phyloP scores from a whole-genome alignment of 2,113 vertebrate genomes.

The Pogona vitticeps region DNA sequence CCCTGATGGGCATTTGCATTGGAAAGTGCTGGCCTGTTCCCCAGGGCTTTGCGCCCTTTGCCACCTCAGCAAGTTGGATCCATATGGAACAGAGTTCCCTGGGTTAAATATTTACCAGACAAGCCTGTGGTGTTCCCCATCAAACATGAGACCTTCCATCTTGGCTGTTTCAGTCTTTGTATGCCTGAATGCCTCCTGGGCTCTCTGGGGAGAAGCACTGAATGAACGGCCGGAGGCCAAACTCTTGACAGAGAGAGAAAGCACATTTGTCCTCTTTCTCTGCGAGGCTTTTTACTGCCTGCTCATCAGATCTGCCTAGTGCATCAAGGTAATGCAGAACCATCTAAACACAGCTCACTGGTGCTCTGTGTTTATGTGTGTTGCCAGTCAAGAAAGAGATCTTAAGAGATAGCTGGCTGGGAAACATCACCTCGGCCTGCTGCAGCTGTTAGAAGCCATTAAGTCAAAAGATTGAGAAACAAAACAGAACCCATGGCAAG shows the following conservation, averaged over 20 bases:
- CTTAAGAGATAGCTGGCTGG: conserved; percentile 2
- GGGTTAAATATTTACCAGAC: conserved; percentile 54
- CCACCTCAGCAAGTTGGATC: not conserved
- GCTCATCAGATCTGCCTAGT: not conserved
- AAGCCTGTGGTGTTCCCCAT: conserved; percentile 32
- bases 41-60: conserved; percentile 28
- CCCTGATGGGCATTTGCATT: not conserved
- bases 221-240: conserved; percentile 31
- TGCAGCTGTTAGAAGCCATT: conserved; percentile 18
- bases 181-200: conserved; percentile 37
- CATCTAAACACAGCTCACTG: not conserved
- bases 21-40: conserved; percentile 1
- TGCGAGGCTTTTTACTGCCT: not conserved
- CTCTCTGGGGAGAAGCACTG: conserved; percentile 30
- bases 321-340: not conserved
- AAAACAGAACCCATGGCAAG: conserved; percentile 1
- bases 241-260: conserved; percentile 30
- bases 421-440: not conserved
- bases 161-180: conserved; percentile 51
- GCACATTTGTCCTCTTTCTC: conserved; percentile 9
- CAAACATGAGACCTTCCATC: conserved; percentile 45
- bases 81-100: conserved; percentile 6
- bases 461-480: not conserved
- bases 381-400: conserved; percentile 25
- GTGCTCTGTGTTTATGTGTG: conserved; percentile 14